Percentiles rank a stretch among this genome's conserved stretches.
phyloP scores from a whole-genome alignment of 2,888 invertebrate genomes.

The Ernsta delagoae region DNA sequence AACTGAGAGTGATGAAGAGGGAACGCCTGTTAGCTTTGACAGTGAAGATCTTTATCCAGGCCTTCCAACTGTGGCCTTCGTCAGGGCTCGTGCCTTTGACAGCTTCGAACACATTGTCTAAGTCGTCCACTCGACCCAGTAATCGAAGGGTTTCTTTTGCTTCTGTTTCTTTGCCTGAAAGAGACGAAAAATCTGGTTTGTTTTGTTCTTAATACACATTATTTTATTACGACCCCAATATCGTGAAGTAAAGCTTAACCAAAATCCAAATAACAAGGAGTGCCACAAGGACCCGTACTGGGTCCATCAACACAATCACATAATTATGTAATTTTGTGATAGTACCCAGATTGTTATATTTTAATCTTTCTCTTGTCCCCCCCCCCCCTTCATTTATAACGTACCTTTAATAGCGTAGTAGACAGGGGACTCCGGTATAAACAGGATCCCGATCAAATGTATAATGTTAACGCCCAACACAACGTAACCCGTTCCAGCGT shows the following conservation, averaged over 20 bases:
- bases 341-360: no score
- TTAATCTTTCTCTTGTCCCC: no score
- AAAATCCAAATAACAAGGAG: no score
- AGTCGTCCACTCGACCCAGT: conserved; percentile 52
- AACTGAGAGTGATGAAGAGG: conserved; percentile 52
- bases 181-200: no score
- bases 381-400: neutral
- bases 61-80: conserved; percentile 51
- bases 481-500: conserved; percentile 53
- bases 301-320: no score
- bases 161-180: conserved; percentile 54
- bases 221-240: no score
- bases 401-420: conserved; percentile 58
- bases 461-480: conserved; percentile 48
- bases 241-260: no score
- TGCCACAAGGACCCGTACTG: no score
- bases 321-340: no score
- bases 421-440: conserved; percentile 58
- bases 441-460: conserved; percentile 51
- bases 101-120: conserved; percentile 54
- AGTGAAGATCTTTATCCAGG: conserved; percentile 58
- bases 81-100: conserved; percentile 49
- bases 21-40: conserved; percentile 54
- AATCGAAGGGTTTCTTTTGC: conserved; percentile 50
- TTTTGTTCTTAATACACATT: no score